A percentile compares a stretch with the other conserved stretches of the same genome.
phyloP scores from a whole-genome alignment of 2,888 invertebrate genomes.

The Seira ritae region DNA sequence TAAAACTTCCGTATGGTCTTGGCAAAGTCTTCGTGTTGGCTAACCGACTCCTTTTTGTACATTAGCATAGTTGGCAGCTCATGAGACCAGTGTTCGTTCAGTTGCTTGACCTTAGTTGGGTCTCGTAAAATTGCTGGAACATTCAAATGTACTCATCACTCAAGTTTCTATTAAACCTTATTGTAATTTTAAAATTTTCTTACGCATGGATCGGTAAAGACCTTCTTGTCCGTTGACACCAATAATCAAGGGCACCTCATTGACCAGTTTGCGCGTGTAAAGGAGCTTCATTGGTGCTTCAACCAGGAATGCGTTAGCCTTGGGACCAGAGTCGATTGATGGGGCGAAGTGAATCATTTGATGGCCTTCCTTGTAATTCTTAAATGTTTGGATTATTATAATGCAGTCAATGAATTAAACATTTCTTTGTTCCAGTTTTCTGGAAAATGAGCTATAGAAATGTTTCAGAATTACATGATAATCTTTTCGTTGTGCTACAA shows the following conservation, averaged over 20 bases:
- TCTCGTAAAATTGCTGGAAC: slow-evolving; percentile 61
- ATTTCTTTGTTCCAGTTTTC: neutral
- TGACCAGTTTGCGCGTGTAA: slow-evolving; percentile 49
- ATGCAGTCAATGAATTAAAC: too few species aligned
- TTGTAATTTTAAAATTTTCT: too few species aligned
- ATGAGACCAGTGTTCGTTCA: slow-evolving; percentile 62
- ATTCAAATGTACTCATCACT: neutral
- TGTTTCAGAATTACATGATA: too few species aligned
- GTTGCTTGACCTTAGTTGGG: slow-evolving; percentile 27
- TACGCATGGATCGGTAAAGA: slow-evolving; percentile 61
- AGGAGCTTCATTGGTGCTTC: slow-evolving; percentile 51
- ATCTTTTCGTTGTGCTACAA: slow-evolving; percentile 57
- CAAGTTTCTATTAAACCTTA: too few species aligned
- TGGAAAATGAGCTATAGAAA: too few species aligned
- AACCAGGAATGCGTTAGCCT: slow-evolving; percentile 46
- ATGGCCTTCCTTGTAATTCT: slow-evolving; percentile 34
- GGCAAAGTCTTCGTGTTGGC: slow-evolving; percentile 50
- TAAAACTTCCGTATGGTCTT: slow-evolving; percentile 61
- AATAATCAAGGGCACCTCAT: slow-evolving; percentile 65
- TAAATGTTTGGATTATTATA: neutral
- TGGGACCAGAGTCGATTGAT: slow-evolving; percentile 51
- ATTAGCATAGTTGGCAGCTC: slow-evolving; percentile 53
- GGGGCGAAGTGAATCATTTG: slow-evolving; percentile 64
- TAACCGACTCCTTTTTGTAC: slow-evolving; percentile 53
- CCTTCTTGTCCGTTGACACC: slow-evolving; percentile 65